Evolutionary conservation across 2,797 vertebrate genomes (phyloP), one percentile per base, ranked within the genome.

Genomic region (Microhierax caerulescens): DNA sequence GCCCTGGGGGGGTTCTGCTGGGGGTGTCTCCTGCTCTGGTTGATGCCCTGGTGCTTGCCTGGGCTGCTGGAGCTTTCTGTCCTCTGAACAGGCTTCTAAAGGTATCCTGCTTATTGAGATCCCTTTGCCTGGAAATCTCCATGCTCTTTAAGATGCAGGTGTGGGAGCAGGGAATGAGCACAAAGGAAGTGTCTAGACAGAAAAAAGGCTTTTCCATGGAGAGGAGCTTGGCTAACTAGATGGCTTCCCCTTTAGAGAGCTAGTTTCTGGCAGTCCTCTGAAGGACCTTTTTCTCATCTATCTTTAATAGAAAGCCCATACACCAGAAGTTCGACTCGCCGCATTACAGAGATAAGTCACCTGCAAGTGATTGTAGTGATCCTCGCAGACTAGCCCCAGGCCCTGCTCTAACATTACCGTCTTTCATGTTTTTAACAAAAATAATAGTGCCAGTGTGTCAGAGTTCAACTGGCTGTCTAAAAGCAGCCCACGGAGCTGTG

Each of bases 371-470:
- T 3, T 84, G 59, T 37, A 74, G 25, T 15, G 76, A 41, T 72
- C 57, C 60, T 88, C 69, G 82, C 67, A 91, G 64, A 57, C 50
- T 80, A 73, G 81, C 87, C 50, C 25, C 32, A 43, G 70, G 84
- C 36, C 32, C 67, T 39, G 30, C 54, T 85, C 50, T 79, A 67
- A 82, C 63, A 14, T 85, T 65, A 56, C 32, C 36, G 2, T 56
- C 34, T 72, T 81, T 64, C 48, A 51, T 67, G 81, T 50, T 75
- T 41, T 39, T 94, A 73, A 65, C 37, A 84, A 61, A 92, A 92
- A 65, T 81, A 93, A 89, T 39, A 65, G 67, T 19, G 30, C 78
- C 59, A 50, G 59, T 0, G 0, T 69, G 88, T 65, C 72, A 85
- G 60, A 90, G 72, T 88, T 91, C 77, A 84, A 37, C 69, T 3